These are phyloP conservation scores for Andrena haemorrhoa DNA, from an alignment of 2,888 invertebrate genomes.

Conservation along the genomic window DNA sequence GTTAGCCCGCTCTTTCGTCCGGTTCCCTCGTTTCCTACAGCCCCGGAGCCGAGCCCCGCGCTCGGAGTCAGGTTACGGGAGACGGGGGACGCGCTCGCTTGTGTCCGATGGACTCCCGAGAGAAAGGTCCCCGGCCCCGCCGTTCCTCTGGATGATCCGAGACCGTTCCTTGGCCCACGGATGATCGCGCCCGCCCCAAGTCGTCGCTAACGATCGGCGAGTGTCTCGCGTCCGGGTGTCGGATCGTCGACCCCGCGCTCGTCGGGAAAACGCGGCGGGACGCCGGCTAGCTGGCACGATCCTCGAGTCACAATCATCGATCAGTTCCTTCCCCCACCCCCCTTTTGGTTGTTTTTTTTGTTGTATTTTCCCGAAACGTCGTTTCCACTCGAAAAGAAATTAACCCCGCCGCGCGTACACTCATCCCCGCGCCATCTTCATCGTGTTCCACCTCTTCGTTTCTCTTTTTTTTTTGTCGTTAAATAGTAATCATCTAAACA, in stretches of 20 bases:
- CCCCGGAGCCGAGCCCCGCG: background rate
- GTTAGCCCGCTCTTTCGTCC: slow-evolving; percentile 1
- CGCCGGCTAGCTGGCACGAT: slow-evolving; percentile 48
- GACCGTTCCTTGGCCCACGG: too few species aligned
- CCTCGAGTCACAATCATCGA: slow-evolving; percentile 52
- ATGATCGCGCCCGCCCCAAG: too few species aligned
- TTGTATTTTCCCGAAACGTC: slow-evolving; percentile 5
- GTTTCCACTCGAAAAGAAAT: slow-evolving; percentile 47
- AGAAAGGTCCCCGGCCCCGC: background rate
- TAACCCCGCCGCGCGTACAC: slow-evolving; percentile 26
- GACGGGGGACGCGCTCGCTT: background rate
- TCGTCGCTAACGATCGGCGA: too few species aligned
- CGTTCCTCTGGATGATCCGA: background rate
- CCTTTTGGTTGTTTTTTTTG: background rate
- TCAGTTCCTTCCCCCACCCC: background rate
- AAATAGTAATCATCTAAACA: slow-evolving; percentile 83
- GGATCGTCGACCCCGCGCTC: slow-evolving; percentile 1
- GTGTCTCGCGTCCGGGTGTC: background rate
- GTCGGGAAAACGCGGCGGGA: background rate
- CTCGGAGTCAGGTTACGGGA: background rate
- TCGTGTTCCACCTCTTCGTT: slow-evolving; percentile 46
- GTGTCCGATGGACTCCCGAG: background rate
- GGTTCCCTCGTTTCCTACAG: background rate
- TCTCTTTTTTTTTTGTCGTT: slow-evolving; percentile 63
- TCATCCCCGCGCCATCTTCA: slow-evolving; percentile 18